Conservation (phyloP, 2,113 vertebrate genomes). For the Felis chaus region DNA sequence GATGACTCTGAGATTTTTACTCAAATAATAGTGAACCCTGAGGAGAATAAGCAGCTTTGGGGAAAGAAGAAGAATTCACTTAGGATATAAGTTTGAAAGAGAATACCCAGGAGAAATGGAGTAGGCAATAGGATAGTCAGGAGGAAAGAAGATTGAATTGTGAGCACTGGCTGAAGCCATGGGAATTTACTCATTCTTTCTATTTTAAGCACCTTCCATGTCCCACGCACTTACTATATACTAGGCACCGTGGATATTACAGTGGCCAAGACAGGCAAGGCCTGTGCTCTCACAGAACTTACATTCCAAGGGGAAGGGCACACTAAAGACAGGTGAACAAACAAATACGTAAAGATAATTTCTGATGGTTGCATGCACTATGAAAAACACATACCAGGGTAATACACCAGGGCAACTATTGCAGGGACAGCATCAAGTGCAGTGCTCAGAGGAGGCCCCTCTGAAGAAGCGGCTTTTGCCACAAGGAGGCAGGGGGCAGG, state of each 20-base stretch:
- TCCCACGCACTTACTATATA: background rate
- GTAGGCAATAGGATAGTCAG: background rate
- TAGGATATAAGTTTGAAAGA: background rate
- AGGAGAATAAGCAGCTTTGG: background rate
- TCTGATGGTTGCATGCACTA: background rate
- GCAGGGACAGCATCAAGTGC: too few species aligned
- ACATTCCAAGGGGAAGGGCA: background rate
- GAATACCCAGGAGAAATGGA: background rate
- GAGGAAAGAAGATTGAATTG: background rate
- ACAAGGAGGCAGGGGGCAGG: background rate
- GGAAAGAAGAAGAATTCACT: background rate
- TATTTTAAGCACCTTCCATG: background rate
- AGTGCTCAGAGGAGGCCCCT: background rate
- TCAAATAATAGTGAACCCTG: background rate
- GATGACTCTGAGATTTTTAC: background rate
- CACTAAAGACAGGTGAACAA: background rate
- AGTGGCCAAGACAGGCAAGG: background rate
- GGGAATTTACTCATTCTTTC: background rate
- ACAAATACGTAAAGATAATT: background rate
- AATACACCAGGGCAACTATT: background rate
- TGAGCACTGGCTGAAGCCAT: background rate
- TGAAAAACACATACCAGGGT: background rate
- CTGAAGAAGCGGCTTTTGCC: background rate
- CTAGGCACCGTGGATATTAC: background rate
- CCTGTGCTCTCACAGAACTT: background rate